Base-by-base conservation (phyloP, 2,888 invertebrate species). In the Xanthia icteritia region DNA sequence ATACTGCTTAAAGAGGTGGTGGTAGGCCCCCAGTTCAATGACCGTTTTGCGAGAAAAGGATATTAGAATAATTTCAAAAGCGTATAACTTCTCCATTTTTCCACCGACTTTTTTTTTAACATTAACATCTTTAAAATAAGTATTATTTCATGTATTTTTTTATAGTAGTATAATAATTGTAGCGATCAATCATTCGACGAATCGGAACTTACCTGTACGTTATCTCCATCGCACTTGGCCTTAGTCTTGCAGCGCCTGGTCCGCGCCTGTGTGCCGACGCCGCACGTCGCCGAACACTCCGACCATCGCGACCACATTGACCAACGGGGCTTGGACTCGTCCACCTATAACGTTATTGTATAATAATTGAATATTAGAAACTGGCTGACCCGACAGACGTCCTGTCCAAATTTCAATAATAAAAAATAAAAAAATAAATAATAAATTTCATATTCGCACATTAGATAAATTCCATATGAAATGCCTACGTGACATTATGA, bases 221-320 rank as follows among this genome's bases (percentile, higher is more conserved):
- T 94, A 76, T 95, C 95, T 0, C 94, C 95, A 0, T 9, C 60
- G 88, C 96, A 94, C 23, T 66, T 80, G 31, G 72, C 79, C n/a
- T 42, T 79, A 89, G 83, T 76, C 79, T 94, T 92, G 89, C 97
- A 97, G 15, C 93, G 92, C 0, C 97, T 91, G 0, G 92, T 92
- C 56, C 97, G 93, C 54, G 94, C 92, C 87, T 97, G 96, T 15
- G 96, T 92, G n/a, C 97, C 97, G 20, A 90, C 88, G 94, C 91
- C 92, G 91, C 96, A 88, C 0, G 83, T 78, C 0, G 82, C 79
- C 54, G 97, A 97, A 85, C 97, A 97, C 15, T 92, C 82, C 13
- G 96, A 95, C 97, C 97, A 97, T 0, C 88, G 86, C 5, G 97
- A 95, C 97, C 97, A 97, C 0, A 89, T 75, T 0, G 96, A 95